Conservation (phyloP, 2,797 vertebrate genomes). For the Caiman crocodilus region DNA sequence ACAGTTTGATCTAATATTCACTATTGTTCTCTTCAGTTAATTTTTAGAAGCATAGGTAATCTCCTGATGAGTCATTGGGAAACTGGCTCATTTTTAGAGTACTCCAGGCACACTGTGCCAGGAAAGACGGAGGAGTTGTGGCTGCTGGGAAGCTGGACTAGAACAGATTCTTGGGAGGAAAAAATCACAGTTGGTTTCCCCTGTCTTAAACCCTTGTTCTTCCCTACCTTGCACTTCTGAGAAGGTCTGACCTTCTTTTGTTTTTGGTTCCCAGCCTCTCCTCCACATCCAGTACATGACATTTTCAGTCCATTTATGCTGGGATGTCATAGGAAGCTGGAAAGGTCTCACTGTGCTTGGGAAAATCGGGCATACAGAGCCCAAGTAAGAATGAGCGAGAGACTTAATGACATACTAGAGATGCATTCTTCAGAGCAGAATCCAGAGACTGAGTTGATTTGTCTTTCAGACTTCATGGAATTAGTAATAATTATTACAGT, state of each 20-base stretch:
- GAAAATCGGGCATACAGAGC: background rate
- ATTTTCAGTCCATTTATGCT: background rate
- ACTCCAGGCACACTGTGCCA: background rate
- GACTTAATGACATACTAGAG: background rate
- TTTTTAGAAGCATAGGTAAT: background rate
- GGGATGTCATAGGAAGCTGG: background rate
- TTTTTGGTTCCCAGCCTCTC: background rate
- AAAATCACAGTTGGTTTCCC: background rate
- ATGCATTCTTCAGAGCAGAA: background rate
- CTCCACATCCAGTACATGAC: background rate
- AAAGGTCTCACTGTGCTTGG: background rate
- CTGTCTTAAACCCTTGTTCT: background rate
- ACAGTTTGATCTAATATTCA: too few species aligned
- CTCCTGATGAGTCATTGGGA: background rate
- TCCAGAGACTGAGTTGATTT: background rate
- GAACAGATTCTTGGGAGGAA: background rate
- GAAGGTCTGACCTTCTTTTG: background rate
- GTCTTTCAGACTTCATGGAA: background rate
- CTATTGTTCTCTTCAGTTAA: too few species aligned
- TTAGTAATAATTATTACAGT: background rate
- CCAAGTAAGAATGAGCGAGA: background rate
- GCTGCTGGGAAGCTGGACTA: background rate
- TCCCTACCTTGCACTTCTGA: background rate
- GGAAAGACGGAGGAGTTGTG: background rate
- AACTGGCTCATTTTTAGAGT: background rate